Base-by-base conservation (phyloP, 2,797 vertebrate species). In the Taenioides sp. region DNA sequence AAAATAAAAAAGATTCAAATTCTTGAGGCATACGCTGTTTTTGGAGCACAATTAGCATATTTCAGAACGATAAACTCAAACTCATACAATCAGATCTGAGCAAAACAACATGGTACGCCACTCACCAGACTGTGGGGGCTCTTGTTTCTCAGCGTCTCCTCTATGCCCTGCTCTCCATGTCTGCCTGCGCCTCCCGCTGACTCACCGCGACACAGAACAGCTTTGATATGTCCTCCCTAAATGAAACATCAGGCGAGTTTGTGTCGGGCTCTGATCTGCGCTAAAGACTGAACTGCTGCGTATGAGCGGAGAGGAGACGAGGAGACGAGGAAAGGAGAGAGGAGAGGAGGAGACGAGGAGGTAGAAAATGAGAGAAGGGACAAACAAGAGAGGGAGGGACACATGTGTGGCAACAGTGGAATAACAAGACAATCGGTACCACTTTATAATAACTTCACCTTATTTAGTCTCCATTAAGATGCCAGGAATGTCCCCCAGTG, bases 131-230 rank as follows among this genome's bases (percentile, higher is more conserved):
- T 2, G 16, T 17, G 22, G 27, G 58, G 27, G 58, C 14, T 59
- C 14, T 28, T 14, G 14, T 1, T 12, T 28, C 58, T 7, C 6
- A 7, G 7, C 17, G 59, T 34, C 11, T 43, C 62, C 62, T 43
- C 14, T 23, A 40, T 7, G 40, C 37, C 22, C 22, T 14, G 7
- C n/a, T 23, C 62, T 23, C 62, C 37, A 1, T 40, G 37, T 43
- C 7, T 4, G 16, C 23, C 22, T 61, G 37, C 17, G 69, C 74
- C 71, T 70, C 6, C 75, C 0, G 57, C 59, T 64, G 67, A 0
- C 4, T 10, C 67, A 70, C 52, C 4, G 67, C 73, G 59, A 14
- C 20, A n/a, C n/a, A 64, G 12, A 1, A n/a, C 54, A 5, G 0
- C 23, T 20, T 22, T 1, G 40, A 23, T 52, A 43, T 5, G 14